Evolutionary conservation across 2,797 vertebrate genomes (phyloP).

Genomic region (Benthosema pterotum): DNA sequence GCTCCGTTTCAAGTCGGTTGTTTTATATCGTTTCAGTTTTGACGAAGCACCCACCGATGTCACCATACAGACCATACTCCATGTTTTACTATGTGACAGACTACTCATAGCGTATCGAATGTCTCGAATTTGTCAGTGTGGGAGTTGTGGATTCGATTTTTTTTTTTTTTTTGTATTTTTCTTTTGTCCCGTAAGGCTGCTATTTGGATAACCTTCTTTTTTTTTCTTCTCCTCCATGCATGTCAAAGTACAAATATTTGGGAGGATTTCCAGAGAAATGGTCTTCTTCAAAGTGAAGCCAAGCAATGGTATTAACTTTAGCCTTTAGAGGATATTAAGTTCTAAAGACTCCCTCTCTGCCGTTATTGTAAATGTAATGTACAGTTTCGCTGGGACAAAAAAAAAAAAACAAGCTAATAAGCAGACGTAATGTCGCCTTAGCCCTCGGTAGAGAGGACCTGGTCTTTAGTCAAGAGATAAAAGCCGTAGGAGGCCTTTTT

Average conservation of each 20-base stretch:
- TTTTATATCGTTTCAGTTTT: conserved; percentile 16
- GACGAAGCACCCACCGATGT: conserved; percentile 29
- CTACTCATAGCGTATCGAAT: conserved; percentile 33
- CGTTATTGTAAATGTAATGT: conserved; percentile 17
- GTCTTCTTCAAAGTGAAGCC: conserved; percentile 10
- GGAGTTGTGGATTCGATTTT: background rate
- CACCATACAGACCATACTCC: conserved; percentile 11
- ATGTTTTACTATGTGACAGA: conserved; percentile 18
- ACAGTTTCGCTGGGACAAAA: conserved; percentile 16
- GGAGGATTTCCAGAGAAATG: conserved; percentile 8
- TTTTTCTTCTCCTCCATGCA: conserved; percentile 13
- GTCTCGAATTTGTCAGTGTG: background rate
- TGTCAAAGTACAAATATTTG: conserved; percentile 5
- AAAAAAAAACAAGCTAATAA: conserved; percentile 4
- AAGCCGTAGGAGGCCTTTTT: conserved; percentile 7
- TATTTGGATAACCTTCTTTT: conserved; percentile 24
- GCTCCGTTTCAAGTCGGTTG: conserved; percentile 36
- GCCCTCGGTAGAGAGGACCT: background rate
- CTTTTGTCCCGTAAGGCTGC: background rate
- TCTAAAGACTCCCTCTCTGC: conserved; percentile 11
- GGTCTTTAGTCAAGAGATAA: conserved; percentile 12
- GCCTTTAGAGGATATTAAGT: conserved; percentile 2
- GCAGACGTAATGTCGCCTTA: background rate
- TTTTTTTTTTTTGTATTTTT: conserved; percentile 4
- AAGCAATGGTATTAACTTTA: background rate